These are phyloP conservation scores for Drosophila kuntzei DNA, from an alignment of 2,888 invertebrate genomes.

Conservation along the genomic window DNA sequence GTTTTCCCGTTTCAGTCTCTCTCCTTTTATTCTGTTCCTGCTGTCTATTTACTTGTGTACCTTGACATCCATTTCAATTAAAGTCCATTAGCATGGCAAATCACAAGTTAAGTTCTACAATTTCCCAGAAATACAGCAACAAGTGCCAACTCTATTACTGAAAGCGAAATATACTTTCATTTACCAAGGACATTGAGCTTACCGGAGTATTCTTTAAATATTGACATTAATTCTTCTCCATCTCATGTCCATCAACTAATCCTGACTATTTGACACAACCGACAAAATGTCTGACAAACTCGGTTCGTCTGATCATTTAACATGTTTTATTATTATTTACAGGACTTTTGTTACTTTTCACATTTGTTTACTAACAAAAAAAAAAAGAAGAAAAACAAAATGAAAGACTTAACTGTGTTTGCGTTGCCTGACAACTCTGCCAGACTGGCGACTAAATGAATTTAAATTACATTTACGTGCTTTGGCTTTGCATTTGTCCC, in stretches of 20 bases:
- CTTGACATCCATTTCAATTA: constrained; percentile 3
- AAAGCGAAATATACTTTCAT: not conserved
- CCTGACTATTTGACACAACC: not conserved
- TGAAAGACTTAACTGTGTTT: constrained; percentile 13
- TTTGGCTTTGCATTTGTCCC: constrained; percentile 32
- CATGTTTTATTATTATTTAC: constrained; percentile 8
- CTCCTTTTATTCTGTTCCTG: not conserved
- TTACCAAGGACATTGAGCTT: constrained; percentile 5
- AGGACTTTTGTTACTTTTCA: constrained; percentile 7
- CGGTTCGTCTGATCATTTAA: not conserved
- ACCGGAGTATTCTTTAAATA: not conserved
- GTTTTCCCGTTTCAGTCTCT: not conserved
- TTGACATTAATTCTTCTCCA: not conserved
- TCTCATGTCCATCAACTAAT: not conserved
- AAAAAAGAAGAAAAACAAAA: not conserved
- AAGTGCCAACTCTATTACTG: constrained; percentile 17
- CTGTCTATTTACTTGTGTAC: not conserved
- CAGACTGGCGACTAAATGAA: constrained; percentile 58
- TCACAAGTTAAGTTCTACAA: not conserved
- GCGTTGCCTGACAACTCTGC: constrained; percentile 40
- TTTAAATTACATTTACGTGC: constrained; percentile 77
- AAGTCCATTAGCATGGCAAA: not conserved
- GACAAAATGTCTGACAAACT: not conserved
- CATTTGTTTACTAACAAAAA: constrained; percentile 2
- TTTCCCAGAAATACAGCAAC: constrained; percentile 26